These are phyloP conservation scores for Seira musarum DNA, from an alignment of 2,888 invertebrate genomes.

Conservation along the genomic window DNA sequence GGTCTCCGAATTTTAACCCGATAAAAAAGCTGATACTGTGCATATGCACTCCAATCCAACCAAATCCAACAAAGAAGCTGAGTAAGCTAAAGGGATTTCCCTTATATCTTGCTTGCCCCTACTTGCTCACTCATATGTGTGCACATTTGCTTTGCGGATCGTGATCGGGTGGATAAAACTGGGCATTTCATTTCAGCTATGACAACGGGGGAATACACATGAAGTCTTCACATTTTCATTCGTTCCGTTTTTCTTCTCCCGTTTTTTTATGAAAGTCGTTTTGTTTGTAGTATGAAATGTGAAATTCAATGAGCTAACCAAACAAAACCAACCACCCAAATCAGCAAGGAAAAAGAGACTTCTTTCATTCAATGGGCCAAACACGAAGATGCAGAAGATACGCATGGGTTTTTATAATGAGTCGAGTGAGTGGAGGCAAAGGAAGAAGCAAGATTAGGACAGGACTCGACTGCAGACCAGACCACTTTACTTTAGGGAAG, in stretches of 20 bases:
- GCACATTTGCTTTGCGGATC: not conserved
- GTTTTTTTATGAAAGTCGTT: slow-evolving; percentile 3
- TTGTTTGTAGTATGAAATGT: slow-evolving; percentile 5
- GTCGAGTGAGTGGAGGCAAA: not conserved
- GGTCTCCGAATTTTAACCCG: slow-evolving; percentile 20
- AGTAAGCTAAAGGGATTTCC: not conserved
- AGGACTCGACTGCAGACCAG: not conserved
- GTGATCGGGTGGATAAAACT: not conserved
- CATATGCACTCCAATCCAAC: not conserved
- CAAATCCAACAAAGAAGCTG: not conserved
- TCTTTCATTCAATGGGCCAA: not conserved
- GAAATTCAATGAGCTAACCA: slow-evolving; percentile 1
- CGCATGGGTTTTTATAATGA: not conserved
- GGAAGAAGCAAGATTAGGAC: no score
- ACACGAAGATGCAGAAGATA: not conserved
- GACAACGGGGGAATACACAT: not conserved
- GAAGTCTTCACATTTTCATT: slow-evolving; percentile 1
- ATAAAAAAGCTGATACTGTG: slow-evolving; percentile 12
- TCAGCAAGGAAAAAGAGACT: not conserved
- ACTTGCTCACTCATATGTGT: not conserved
- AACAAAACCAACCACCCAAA: not conserved
- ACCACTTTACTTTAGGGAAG: not conserved
- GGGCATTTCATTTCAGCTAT: not conserved
- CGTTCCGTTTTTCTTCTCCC: slow-evolving; percentile 2
- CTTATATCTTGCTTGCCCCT: not conserved